Evolutionary conservation across 1,140 invertebrate genomes (phyloP).

Genomic region (Nephila pilipes): DNA sequence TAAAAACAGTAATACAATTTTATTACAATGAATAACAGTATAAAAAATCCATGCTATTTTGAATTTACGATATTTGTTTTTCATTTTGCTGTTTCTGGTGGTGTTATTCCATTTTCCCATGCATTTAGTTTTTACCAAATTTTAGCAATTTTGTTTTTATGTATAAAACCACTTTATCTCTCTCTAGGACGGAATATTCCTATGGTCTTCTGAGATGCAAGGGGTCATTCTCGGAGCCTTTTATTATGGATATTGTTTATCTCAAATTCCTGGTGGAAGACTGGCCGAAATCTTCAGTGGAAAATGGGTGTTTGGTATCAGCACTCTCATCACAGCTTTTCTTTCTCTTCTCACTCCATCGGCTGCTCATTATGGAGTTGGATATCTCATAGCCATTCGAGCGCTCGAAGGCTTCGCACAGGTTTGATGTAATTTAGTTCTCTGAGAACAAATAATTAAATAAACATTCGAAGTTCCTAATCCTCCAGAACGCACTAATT

Average conservation of each 20-base stretch:
- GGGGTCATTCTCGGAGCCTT: slow-evolving; percentile 89
- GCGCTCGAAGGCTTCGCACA: slow-evolving; percentile 94
- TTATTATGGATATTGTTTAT: slow-evolving; percentile 92
- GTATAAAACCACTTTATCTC: not conserved
- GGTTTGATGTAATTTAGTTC: slow-evolving; percentile 84
- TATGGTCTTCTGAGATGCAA: slow-evolving; percentile 77
- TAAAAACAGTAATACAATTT: no score
- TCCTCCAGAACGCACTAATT: no score
- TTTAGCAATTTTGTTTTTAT: no score
- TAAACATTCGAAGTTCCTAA: no score
- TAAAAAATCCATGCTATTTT: no score
- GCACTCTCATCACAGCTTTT: slow-evolving; percentile 89
- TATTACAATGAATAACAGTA: no score
- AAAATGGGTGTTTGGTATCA: slow-evolving; percentile 91
- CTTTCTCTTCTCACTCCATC: slow-evolving; percentile 87
- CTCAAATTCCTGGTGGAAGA: slow-evolving; percentile 90
- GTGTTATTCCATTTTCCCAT: no score
- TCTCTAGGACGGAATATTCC: slow-evolving; percentile 67
- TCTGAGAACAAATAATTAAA: no score
- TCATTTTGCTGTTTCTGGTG: no score
- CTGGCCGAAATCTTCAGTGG: slow-evolving; percentile 90
- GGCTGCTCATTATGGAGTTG: slow-evolving; percentile 82
- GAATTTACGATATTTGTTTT: no score
- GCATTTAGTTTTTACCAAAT: not conserved
- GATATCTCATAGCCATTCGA: slow-evolving; percentile 87